Conservation (phyloP, 2,888 invertebrate genomes). For the Hydraecia micacea region DNA sequence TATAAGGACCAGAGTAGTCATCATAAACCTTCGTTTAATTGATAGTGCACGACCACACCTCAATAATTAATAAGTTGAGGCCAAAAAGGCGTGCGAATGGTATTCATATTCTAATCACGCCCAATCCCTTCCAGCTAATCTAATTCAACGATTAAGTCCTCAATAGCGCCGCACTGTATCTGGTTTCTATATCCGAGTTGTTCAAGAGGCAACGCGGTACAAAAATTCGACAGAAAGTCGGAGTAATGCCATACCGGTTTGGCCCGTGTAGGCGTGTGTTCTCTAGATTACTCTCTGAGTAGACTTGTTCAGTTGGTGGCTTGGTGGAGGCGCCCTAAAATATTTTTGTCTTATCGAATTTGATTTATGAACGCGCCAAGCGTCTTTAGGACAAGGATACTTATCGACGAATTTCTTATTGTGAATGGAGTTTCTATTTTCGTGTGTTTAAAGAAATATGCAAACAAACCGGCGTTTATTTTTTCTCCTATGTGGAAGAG, state of each 20-base stretch:
- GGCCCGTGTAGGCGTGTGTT: slow-evolving; percentile 66
- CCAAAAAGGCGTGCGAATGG: slow-evolving; percentile 54
- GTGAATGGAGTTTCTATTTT: slow-evolving; percentile 55
- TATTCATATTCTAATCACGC: slow-evolving; percentile 62
- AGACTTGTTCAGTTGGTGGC: slow-evolving; percentile 52
- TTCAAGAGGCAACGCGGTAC: slow-evolving; percentile 73
- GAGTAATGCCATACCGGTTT: slow-evolving; percentile 74
- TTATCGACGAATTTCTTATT: slow-evolving; percentile 59
- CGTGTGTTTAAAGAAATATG: slow-evolving; percentile 50
- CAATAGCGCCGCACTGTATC: slow-evolving; percentile 77
- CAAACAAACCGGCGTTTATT: slow-evolving; percentile 50
- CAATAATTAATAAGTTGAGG: slow-evolving; percentile 52
- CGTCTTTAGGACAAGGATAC: slow-evolving; percentile 56
- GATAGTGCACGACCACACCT: slow-evolving; percentile 47
- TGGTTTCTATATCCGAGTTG: slow-evolving; percentile 80
- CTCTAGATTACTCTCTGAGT: slow-evolving; percentile 61
- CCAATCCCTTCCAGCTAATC: slow-evolving; percentile 68
- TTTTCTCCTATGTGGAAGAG: slow-evolving; percentile 35
- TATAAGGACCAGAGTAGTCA: slow-evolving; percentile 14
- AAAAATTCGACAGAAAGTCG: slow-evolving; percentile 79
- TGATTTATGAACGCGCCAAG: slow-evolving; percentile 64
- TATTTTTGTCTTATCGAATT: slow-evolving; percentile 68
- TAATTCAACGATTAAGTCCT: slow-evolving; percentile 68
- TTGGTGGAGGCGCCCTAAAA: slow-evolving; percentile 54
- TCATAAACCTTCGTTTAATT: slow-evolving; percentile 52